Conservation (phyloP, 37 sponge, comb jelly and placozoan genomes). For the Aplysina aerophoba region DNA sequence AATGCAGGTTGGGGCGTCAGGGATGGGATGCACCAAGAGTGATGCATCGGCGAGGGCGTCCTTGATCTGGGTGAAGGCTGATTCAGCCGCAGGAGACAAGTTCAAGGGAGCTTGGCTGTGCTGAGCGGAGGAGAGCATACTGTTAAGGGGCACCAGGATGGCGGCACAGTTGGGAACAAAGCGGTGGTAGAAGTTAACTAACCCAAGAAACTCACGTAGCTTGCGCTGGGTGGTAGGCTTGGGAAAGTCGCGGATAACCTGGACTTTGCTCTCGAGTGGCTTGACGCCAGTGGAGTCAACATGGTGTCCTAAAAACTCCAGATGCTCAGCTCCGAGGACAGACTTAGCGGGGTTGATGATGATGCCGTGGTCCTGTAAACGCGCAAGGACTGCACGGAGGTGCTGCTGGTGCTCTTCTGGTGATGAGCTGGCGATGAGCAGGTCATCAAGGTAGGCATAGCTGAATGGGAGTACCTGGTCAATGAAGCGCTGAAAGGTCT, state of each 20-base stretch:
- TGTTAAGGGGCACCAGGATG: conserved; percentile 38
- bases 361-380: conserved; percentile 20
- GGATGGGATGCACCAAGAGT: conserved; percentile 5
- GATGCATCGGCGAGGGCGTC: conserved; percentile 18
- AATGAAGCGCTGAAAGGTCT: conserved; percentile 61
- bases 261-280: conserved; percentile 36
- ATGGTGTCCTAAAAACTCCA: conserved; percentile 60
- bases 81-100: neutral
- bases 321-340: neutral
- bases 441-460: conserved; percentile 60
- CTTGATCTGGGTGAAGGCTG: conserved; percentile 9
- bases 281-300: conserved; percentile 34
- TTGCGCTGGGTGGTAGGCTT: conserved; percentile 44
- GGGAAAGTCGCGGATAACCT: conserved; percentile 39
- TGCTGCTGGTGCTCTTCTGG: conserved; percentile 26
- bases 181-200: conserved; percentile 54
- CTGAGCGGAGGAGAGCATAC: conserved; percentile 15
- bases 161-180: conserved; percentile 41
- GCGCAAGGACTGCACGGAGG: conserved; percentile 12
- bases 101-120: neutral
- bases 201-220: conserved; percentile 38
- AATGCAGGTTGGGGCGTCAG: conserved; percentile 19
- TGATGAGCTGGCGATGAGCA: conserved; percentile 37
- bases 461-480: conserved; percentile 60
- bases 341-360: conserved; percentile 30